Evolutionary conservation across 2,888 invertebrate species (phyloP).

Genomic region (Hirudinaria manillensis): DNA sequence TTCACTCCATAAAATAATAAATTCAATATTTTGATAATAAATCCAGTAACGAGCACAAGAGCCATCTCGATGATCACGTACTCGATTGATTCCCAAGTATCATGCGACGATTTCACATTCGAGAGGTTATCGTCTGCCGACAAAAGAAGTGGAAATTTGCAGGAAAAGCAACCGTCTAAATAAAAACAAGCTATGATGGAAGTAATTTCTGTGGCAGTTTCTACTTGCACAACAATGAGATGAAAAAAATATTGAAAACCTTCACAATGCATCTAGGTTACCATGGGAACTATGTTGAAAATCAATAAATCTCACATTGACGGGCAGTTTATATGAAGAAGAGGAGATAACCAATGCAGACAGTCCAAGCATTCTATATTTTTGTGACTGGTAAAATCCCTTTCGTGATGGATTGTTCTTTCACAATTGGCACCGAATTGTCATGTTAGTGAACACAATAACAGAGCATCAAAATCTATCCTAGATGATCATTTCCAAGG

Average conservation of each 20-base stretch:
- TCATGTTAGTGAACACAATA: slow-evolving; percentile 5
- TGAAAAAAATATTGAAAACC: neutral
- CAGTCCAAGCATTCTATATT: neutral
- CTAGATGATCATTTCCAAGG: neutral
- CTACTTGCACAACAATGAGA: slow-evolving; percentile 1
- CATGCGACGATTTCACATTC: slow-evolving; percentile 7
- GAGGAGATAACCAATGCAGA: neutral
- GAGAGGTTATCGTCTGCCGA: neutral
- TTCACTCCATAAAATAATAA: too few relatives aligned
- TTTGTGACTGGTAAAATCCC: neutral
- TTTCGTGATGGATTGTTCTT: neutral
- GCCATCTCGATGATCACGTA: neutral
- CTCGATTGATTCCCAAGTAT: neutral
- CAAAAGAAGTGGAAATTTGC: neutral
- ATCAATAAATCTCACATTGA: neutral
- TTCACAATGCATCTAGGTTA: neutral
- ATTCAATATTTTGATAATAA: too few relatives aligned
- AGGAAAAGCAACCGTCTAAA: neutral
- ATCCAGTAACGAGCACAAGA: too few relatives aligned
- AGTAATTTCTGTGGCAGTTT: neutral
- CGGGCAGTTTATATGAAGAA: slow-evolving; percentile 9
- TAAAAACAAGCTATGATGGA: neutral
- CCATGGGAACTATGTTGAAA: slow-evolving; percentile 7
- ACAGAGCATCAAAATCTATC: slow-evolving; percentile 12
- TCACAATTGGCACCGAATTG: slow-evolving; percentile 6